Percentiles rank a stretch among this genome's conserved stretches.
These are phyloP conservation scores for Erebia ligea DNA, from an alignment of 2,888 invertebrate species.

Conservation along the genomic window DNA sequence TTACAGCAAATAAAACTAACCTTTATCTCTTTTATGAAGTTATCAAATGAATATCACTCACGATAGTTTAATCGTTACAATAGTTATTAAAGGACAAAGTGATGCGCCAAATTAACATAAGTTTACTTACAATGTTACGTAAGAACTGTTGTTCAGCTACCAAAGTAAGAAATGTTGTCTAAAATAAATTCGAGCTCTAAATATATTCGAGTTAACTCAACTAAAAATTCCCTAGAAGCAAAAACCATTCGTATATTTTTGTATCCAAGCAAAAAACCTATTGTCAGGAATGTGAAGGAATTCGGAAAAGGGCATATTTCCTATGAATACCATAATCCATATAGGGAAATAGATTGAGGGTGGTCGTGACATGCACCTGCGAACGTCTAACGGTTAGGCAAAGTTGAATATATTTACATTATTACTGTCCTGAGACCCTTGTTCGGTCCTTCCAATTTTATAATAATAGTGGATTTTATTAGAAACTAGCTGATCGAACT, in stretches of 20 bases:
- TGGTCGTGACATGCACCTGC: constrained; percentile 31
- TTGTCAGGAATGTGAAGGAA: constrained; percentile 10
- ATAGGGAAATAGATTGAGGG: constrained; percentile 21
- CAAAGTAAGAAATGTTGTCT: no score
- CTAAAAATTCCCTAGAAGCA: neutral
- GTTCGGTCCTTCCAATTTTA: neutral
- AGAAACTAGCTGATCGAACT: no score
- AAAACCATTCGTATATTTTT: neutral
- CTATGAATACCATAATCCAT: constrained; percentile 26
- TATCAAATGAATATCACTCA: no score
- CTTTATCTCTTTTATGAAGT: no score
- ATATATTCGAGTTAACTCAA: neutral
- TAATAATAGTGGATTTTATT: neutral
- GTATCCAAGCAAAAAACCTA: constrained; percentile 10
- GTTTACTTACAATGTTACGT: no score
- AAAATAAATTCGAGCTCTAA: neutral
- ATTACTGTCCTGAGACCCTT: neutral
- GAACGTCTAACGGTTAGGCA: constrained; percentile 21
- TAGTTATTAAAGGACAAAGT: no score
- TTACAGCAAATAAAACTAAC: no score
- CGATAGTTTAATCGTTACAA: no score
- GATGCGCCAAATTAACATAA: no score
- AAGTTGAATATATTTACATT: constrained; percentile 18
- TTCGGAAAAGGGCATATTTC: constrained; percentile 33
- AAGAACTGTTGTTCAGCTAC: no score